Evolutionary conservation across 2,113 vertebrate genomes (phyloP).

Genomic region (Rafetus swinhoei): DNA sequence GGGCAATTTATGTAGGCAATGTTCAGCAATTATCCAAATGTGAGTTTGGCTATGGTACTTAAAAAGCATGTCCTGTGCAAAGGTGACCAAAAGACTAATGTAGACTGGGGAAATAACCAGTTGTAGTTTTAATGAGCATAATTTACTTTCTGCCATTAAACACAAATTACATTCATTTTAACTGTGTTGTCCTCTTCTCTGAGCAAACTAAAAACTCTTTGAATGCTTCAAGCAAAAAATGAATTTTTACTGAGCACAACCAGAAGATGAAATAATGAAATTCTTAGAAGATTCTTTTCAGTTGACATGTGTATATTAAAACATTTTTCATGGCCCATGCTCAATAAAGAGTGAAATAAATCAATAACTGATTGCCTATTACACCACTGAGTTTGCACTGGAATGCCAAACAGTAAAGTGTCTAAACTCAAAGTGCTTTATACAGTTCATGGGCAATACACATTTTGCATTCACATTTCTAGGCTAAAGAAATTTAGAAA

Average conservation of each 20-base stretch:
- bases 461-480: neutral
- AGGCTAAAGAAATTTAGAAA: neutral
- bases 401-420: neutral
- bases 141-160: neutral
- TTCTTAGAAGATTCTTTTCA: neutral
- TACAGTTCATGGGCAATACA: accelerated
- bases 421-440: neutral
- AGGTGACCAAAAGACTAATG: neutral
- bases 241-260: neutral
- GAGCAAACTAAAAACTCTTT: neutral
- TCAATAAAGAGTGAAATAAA: neutral
- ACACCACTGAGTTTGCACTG: neutral
- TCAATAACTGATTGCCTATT: neutral
- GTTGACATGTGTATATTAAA: neutral
- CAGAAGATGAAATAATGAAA: neutral
- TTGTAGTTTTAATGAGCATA: neutral
- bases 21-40: neutral
- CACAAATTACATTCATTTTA: neutral
- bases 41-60: neutral
- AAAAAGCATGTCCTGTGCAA: neutral
- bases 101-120: neutral
- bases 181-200: neutral
- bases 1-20: slow-evolving; percentile 1
- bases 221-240: neutral
- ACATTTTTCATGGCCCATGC: neutral